Base-by-base conservation (phyloP, 2,113 vertebrate species). In the Bothrops jararaca region DNA sequence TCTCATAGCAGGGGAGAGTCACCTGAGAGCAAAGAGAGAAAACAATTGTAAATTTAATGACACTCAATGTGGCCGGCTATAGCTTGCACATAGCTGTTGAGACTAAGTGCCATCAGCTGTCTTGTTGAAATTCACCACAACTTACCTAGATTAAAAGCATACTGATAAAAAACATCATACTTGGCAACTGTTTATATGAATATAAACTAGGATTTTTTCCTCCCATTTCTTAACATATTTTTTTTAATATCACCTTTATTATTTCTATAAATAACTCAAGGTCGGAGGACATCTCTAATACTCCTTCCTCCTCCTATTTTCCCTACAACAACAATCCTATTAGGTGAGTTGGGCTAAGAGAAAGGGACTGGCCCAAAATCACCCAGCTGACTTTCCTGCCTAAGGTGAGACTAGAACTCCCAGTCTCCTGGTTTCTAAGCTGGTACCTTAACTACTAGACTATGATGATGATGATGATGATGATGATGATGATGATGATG, bases 1-100 rank as follows among this genome's bases (percentile, higher is more conserved):
- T 90, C 96, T 95, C 95, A 95, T 96, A 90, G 95, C 94, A 93
- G 96, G 96, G 94, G 95, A 96, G 96, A 96, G 96, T 96, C 95
- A 94, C 94, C 60, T 94, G 93, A 96, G 92, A 96, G 95, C 93
- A 94, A 93, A 94, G 57, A n/a, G 53, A 95, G 95, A 69, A 0
- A 12, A 93, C 92, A 95, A 86, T 91, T 74, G 93, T 88, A 95
- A 95, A 91, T 94, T 95, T 96, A 22, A 93, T 64, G 86, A 90
- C 48, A 74, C 74, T 94, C 92, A 64, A 45, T 0, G 80, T 74
- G 26, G 91, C 64, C 10, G 0, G 57, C 39, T 60, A 69, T 85
- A 91, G 57, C 50, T 52, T 86, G 56, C 13, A 85, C 8, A 34
- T 69, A 52, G 50, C 54, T 74, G 90, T 64, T 26, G 5, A 90